Evolutionary conservation across 2,888 invertebrate genomes (phyloP).

Genomic region (Bibio marci): DNA sequence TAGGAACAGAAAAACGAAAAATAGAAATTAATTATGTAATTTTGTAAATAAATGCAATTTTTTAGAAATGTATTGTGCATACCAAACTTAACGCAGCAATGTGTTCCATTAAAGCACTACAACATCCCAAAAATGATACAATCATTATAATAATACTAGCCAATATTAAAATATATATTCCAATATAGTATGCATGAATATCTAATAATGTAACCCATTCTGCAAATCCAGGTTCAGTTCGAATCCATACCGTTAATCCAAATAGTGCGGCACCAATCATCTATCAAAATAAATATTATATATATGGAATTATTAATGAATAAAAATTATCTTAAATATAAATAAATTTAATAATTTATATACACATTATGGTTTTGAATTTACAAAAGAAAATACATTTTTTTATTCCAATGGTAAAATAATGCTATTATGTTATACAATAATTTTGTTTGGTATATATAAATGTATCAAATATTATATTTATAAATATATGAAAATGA

Average conservation of each 20-base stretch:
- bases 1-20: neutral
- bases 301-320: too few relatives aligned
- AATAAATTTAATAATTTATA: too few relatives aligned
- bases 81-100: conserved; percentile 48
- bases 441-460: too few relatives aligned
- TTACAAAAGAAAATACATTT: too few relatives aligned
- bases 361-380: too few relatives aligned
- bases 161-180: conserved; percentile 63
- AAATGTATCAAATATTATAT: too few relatives aligned
- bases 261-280: conserved; percentile 63
- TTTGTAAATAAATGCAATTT: too few relatives aligned
- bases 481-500: too few relatives aligned
- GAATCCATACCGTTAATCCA: conserved; percentile 64
- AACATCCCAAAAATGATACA: conserved; percentile 64
- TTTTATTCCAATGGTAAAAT: too few relatives aligned
- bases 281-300: conserved; percentile 28
- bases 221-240: conserved; percentile 63
- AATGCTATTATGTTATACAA: too few relatives aligned
- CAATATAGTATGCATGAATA: conserved; percentile 63
- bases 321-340: too few relatives aligned
- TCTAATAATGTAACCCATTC: conserved; percentile 65
- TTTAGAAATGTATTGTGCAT: conserved; percentile 23
- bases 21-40: too few relatives aligned
- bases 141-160: conserved; percentile 54
- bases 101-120: conserved; percentile 66